A percentile compares a stretch with the other conserved stretches of the same genome.
These are phyloP conservation scores for Rhinopomastus cyanomelas DNA, from an alignment of 2,113 vertebrate genomes.

Conservation along the genomic window DNA sequence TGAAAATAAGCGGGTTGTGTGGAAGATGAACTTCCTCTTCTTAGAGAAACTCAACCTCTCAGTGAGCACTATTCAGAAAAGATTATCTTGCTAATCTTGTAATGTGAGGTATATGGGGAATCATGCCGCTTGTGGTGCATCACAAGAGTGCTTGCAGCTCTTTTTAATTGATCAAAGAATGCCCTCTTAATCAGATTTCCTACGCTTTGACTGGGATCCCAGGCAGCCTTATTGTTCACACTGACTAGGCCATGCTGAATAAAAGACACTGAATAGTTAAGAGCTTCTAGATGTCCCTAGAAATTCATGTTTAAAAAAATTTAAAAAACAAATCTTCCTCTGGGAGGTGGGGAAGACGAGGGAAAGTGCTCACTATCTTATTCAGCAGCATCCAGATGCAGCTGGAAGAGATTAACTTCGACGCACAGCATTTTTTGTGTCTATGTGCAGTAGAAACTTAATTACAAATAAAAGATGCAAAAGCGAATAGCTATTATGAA, in stretches of 20 bases:
- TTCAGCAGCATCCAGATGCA: slow-evolving; percentile 45
- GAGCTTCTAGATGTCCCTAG: slow-evolving; percentile 11
- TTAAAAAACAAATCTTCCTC: not conserved
- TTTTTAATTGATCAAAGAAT: slow-evolving; percentile 54
- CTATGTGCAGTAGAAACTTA: slow-evolving; percentile 37
- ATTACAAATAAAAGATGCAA: slow-evolving; percentile 45
- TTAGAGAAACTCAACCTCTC: slow-evolving; percentile 19
- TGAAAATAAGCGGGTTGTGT: slow-evolving; percentile 21
- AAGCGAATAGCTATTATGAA: slow-evolving; percentile 40
- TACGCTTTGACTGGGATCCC: not conserved
- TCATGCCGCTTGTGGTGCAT: slow-evolving; percentile 11
- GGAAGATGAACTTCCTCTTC: not conserved
- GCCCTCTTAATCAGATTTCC: slow-evolving; percentile 44
- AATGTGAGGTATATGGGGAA: slow-evolving; percentile 5
- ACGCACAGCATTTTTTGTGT: slow-evolving; percentile 20
- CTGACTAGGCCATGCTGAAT: not conserved
- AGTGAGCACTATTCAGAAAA: slow-evolving; percentile 20
- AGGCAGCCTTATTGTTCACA: slow-evolving; percentile 1
- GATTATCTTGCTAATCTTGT: slow-evolving; percentile 44
- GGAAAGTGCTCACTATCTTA: slow-evolving; percentile 36
- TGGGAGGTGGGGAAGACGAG: slow-evolving; percentile 25
- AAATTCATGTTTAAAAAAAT: not conserved
- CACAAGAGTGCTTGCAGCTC: slow-evolving; percentile 24
- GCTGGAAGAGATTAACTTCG: slow-evolving; percentile 59
- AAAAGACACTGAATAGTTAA: slow-evolving; percentile 26